phyloP scores from a whole-genome alignment of 2,113 vertebrate species.

The Notiomystis cincta region DNA sequence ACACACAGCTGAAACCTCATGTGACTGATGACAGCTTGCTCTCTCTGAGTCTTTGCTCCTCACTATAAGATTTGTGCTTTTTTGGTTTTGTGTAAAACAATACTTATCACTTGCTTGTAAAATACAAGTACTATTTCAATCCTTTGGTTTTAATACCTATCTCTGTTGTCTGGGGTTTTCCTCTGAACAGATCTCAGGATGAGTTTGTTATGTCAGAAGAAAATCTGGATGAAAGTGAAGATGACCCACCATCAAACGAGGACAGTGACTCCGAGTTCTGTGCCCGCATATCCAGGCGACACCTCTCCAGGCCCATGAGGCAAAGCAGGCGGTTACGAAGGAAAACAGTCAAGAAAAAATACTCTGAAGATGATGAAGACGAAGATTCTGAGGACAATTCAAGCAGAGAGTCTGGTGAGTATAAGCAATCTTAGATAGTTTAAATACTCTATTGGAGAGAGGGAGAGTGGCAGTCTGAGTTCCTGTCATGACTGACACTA shows the following conservation, averaged over 20 bases:
- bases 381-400: conserved; percentile 79
- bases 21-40: neutral
- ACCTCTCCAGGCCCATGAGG: conserved; percentile 70
- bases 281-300: conserved; percentile 70
- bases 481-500: neutral
- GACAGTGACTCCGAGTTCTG: conserved; percentile 82
- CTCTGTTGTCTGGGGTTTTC: neutral
- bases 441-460: neutral
- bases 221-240: conserved; percentile 82
- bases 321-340: conserved; percentile 77
- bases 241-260: conserved; percentile 77
- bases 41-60: neutral
- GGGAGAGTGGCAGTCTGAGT: neutral
- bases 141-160: neutral
- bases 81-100: neutral
- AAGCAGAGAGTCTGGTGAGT: conserved; percentile 77
- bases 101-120: neutral
- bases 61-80: neutral
- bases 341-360: conserved; percentile 81
- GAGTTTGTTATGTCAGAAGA: conserved; percentile 88
- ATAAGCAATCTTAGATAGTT: neutral
- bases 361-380: conserved; percentile 92
- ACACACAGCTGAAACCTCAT: neutral
- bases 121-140: neutral
- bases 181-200: conserved; percentile 82